A percentile compares a stretch with the other conserved stretches of the same genome.
phyloP scores from a whole-genome alignment of 2,113 vertebrate genomes.

The Pao palembangensis region DNA sequence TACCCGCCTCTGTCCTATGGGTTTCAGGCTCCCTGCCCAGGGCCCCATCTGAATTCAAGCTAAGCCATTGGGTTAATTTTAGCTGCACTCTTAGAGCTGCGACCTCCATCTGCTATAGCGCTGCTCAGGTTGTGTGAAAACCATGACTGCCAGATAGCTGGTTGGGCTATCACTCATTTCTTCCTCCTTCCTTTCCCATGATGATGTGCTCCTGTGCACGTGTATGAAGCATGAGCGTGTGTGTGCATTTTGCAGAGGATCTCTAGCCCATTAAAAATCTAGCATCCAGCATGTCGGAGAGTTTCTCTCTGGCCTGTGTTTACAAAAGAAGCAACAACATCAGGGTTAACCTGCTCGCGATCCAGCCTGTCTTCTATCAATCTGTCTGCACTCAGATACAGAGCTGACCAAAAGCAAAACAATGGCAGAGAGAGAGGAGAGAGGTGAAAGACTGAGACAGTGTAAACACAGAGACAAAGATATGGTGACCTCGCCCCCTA shows the following conservation, averaged over 20 bases:
- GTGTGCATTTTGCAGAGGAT: constrained; percentile 39
- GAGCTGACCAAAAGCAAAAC: constrained; percentile 50
- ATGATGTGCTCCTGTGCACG: constrained; percentile 32
- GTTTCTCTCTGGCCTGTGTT: constrained; percentile 29
- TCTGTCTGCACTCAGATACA: constrained; percentile 56
- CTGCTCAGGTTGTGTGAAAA: constrained; percentile 46
- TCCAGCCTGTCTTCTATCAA: constrained; percentile 62
- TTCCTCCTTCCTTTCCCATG: constrained; percentile 26
- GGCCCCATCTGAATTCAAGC: constrained; percentile 44
- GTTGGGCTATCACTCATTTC: constrained; percentile 49
- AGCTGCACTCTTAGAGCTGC: constrained; percentile 39
- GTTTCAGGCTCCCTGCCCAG: constrained; percentile 33
- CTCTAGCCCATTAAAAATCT: constrained; percentile 45
- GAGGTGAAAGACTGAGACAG: constrained; percentile 39
- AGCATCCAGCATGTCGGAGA: background rate
- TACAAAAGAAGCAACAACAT: constrained; percentile 22
- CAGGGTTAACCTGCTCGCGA: constrained; percentile 21
- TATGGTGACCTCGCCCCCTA: constrained; percentile 44
- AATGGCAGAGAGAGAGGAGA: constrained; percentile 22
- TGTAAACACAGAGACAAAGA: constrained; percentile 60
- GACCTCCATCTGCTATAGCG: constrained; percentile 55
- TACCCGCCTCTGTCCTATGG: constrained; percentile 31
- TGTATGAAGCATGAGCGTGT: constrained; percentile 30
- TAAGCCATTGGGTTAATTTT: constrained; percentile 55
- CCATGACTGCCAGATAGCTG: constrained; percentile 54